Evolutionary conservation across 1,140 invertebrate species (phyloP), one percentile per base, ranked within the genome.

Genomic region (Gryon sp.): DNA sequence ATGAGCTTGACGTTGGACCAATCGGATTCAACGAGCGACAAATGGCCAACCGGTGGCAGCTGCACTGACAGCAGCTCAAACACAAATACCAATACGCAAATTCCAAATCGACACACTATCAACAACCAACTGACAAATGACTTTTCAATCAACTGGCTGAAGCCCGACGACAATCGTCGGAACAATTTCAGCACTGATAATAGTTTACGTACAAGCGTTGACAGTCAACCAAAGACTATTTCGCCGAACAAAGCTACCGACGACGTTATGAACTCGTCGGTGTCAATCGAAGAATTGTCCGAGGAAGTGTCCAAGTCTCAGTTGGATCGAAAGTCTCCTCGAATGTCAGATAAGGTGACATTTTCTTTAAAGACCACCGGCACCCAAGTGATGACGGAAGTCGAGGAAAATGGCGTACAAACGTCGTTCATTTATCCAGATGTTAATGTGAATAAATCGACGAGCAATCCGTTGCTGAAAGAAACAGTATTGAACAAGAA

Each of bases 401-500:
- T 84, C 1, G 86, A 86, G 14, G 87, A 89, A 4, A 89, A 88
- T 24, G 79, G 79, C 1, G 87, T 87, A 0, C 88, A 89, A 55
- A 89, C 88, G 1, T 89, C 87, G 0, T 40, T 89, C n/a, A 52
- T 83, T 4, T 88, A 82, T 53, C 69, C 80, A 2, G 22, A 50
- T 8, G n/a, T 74, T n/a, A 76, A 57, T 8, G 16, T 12, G 6
- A 4, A 26, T 16, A 19, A 9, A n/a, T n/a, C n/a, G n/a, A n/a
- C n/a, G 3, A 20, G 3, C 12, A 16, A n/a, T 5, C 22, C 46
- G 1, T 15, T 7, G 46, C 38, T 84, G n/a, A 78, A 74, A n/a
- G 86, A 88, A 53, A 85, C 81, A 0, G 40, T 82, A 5, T 30
- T 87, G 75, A 87, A 92, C 9, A 92, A 93, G 79, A 92, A 91